A percentile compares a stretch with the other conserved stretches of the same genome.
Conservation (phyloP, 2,888 invertebrate genomes). For the Eucera pruinosa region DNA sequence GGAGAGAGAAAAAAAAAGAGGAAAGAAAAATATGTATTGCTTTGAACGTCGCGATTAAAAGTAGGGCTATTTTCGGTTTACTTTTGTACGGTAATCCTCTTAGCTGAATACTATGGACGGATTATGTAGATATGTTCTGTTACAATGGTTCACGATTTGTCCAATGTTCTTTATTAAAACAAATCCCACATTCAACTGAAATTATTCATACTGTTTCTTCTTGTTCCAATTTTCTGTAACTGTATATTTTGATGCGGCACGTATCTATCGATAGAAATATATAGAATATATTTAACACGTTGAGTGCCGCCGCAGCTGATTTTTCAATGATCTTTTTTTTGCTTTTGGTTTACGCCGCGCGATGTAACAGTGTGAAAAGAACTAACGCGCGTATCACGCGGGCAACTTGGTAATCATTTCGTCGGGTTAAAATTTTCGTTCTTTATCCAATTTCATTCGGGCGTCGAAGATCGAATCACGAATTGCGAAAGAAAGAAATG, state of each 20-base stretch:
- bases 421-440: too few species aligned
- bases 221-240: neutral
- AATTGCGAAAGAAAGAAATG: too few species aligned
- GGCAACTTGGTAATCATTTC: too few species aligned
- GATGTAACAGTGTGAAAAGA: too few species aligned
- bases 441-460: too few species aligned
- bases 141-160: constrained; percentile 14
- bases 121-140: constrained; percentile 33
- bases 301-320: too few species aligned
- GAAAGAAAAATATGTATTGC: too few species aligned
- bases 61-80: too few species aligned
- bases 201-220: neutral
- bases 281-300: neutral
- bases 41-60: neutral
- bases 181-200: constrained; percentile 15
- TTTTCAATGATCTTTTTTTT: too few species aligned
- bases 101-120: constrained; percentile 50
- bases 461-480: too few species aligned
- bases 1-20: neutral
- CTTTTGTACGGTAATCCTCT: neutral
- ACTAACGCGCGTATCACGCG: too few species aligned
- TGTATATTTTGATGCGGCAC: neutral
- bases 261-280: neutral
- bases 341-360: too few species aligned
- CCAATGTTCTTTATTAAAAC: constrained; percentile 16